phyloP scores from a whole-genome alignment of 2,888 invertebrate genomes.

The Petrophora chlorosata region DNA sequence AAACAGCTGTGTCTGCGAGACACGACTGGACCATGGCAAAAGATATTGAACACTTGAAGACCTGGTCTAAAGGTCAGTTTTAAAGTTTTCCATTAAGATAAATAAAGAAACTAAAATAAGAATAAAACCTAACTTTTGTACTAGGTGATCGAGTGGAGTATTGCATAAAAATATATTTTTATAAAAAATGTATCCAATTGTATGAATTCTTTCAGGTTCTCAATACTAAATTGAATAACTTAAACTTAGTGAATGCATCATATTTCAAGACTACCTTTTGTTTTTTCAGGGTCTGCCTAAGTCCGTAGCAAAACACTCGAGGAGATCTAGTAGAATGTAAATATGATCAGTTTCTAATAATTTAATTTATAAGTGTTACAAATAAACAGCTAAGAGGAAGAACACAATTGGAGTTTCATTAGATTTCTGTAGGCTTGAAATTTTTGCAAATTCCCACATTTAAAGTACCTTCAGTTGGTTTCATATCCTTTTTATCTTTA shows the following conservation, averaged over 20 bases:
- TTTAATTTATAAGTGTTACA: slow-evolving; percentile 52
- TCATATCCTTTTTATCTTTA: no score
- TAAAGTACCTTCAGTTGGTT: no score
- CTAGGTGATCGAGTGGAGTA: neutral
- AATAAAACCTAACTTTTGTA: neutral
- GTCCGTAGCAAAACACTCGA: slow-evolving; percentile 1
- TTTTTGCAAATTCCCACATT: no score
- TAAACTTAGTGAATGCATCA: no score
- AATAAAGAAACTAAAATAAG: neutral
- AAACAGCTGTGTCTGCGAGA: slow-evolving; percentile 54
- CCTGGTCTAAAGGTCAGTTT: slow-evolving; percentile 77
- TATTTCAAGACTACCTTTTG: slow-evolving; percentile 7
- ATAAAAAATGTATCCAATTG: no score
- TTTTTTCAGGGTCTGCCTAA: slow-evolving; percentile 59
- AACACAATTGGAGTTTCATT: slow-evolving; percentile 1
- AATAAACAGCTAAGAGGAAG: slow-evolving; percentile 40
- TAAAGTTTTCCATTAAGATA: neutral
- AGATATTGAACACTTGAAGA: slow-evolving; percentile 79
- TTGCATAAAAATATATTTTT: no score
- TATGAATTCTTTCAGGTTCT: no score
- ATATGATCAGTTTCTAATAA: slow-evolving; percentile 56
- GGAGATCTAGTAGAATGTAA: slow-evolving; percentile 47
- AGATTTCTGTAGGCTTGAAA: no score
- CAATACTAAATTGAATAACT: no score
- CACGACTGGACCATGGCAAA: slow-evolving; percentile 82